Evolutionary conservation across 2,888 invertebrate genomes (phyloP), one percentile per base, ranked within the genome.

Genomic region (Eretmocerus hayati): DNA sequence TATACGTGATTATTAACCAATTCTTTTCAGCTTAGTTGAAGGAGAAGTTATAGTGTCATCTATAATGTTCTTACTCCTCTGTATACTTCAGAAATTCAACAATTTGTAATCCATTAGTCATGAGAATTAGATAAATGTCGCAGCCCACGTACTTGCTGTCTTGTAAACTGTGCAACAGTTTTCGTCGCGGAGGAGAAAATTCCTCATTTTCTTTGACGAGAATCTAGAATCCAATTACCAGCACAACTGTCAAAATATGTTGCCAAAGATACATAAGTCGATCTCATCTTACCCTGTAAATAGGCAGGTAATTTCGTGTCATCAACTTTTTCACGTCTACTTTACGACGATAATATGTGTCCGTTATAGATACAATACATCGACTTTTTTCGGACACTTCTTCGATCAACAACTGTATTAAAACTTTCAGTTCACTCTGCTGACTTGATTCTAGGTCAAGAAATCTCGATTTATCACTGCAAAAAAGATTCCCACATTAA

Each of bases 21-120:
- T 9, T 26, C 11, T 26, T 26, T 26, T 26, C 26, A n/a, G n/a
- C n/a, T n/a, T n/a, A n/a, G n/a, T n/a, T n/a, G n/a, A n/a, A n/a
- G n/a, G n/a, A n/a, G n/a, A n/a, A n/a, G n/a, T n/a, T n/a, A n/a
- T n/a, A n/a, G n/a, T n/a, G n/a, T n/a, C n/a, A n/a, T n/a, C n/a
- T n/a, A n/a, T n/a, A n/a, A n/a, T n/a, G n/a, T 26, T 9, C 26
- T 57, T 66, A 83, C 80, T 81, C 79, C 65, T 89, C 86, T 1
- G 83, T 79, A 67, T 83, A 89, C 59, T 73, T 72, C n/a, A 90
- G 65, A 22, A 90, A 74, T 50, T 83, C 72, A 0, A 79, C 72
- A 2, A 80, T 75, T 74, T 89, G 84, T 42, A 81, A 63, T 0
- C 83, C 88, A 69, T 88, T 88, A 0, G 85, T 74, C 19, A 88